These are phyloP conservation scores for Tor tambroides DNA, from an alignment of 2,113 vertebrate genomes.

Conservation along the genomic window DNA sequence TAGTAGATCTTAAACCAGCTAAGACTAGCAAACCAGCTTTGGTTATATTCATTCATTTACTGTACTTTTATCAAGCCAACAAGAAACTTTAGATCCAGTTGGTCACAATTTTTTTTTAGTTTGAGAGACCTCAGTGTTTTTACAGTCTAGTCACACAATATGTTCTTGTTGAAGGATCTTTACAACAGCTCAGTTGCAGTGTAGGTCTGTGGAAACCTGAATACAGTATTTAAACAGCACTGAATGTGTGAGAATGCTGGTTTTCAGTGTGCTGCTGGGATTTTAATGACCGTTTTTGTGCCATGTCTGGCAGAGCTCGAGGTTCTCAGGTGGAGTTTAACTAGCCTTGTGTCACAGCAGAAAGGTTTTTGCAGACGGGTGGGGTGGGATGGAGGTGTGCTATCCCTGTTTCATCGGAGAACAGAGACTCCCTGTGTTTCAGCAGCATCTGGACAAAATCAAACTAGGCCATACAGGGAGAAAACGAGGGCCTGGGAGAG, in stretches of 20 bases:
- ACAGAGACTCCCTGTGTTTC: constrained; percentile 67
- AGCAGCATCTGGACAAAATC: constrained; percentile 64
- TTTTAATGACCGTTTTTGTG: constrained; percentile 37
- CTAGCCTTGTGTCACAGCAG: constrained; percentile 37
- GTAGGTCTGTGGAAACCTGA: constrained; percentile 57
- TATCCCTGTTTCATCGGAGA: constrained; percentile 49
- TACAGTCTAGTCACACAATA: background rate
- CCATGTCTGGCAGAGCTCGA: constrained; percentile 58
- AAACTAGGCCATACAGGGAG: constrained; percentile 43
- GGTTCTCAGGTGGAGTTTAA: constrained; percentile 61
- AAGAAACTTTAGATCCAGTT: background rate
- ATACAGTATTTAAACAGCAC: constrained; percentile 61
- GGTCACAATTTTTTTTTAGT: background rate
- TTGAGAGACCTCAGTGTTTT: background rate
- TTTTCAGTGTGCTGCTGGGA: constrained; percentile 19
- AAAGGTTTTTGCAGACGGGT: constrained; percentile 38
- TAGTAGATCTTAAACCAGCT: background rate
- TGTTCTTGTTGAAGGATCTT: constrained; percentile 25
- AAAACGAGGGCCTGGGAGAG: background rate
- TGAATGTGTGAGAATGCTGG: constrained; percentile 36
- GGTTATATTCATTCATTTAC: background rate
- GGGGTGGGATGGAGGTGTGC: constrained; percentile 28
- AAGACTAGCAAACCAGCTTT: background rate
- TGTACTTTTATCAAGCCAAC: background rate
- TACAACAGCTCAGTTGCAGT: constrained; percentile 36